Evolutionary conservation across 2,113 vertebrate species (phyloP).

Genomic region (Semicossyphus pulcher): DNA sequence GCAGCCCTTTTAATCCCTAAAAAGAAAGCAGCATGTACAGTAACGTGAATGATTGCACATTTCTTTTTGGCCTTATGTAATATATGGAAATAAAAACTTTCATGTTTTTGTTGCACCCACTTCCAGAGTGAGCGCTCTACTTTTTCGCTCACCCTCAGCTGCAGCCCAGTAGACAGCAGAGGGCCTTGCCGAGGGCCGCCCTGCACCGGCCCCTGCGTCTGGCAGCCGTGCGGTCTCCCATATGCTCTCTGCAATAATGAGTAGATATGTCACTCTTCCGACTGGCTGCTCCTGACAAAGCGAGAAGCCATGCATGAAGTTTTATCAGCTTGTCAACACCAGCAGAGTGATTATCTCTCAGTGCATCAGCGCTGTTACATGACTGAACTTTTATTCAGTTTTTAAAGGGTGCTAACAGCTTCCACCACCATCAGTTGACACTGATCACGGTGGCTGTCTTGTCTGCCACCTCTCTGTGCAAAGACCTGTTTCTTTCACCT

Average conservation of each 20-base stretch:
- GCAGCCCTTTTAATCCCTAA: background rate
- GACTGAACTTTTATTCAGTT: constrained; percentile 45
- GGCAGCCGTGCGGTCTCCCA: constrained; percentile 69
- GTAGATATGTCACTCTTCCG: constrained; percentile 59
- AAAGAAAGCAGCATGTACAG: background rate
- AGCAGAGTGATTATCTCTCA: constrained; percentile 63
- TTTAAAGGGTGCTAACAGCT: constrained; percentile 11
- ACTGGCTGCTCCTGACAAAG: constrained; percentile 66
- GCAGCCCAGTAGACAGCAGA: constrained; percentile 21
- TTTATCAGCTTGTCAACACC: constrained; percentile 72
- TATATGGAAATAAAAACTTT: constrained; percentile 9
- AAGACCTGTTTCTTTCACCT: background rate
- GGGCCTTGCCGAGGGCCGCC: constrained; percentile 32
- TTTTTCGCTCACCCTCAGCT: constrained; percentile 8
- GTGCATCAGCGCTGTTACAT: constrained; percentile 19
- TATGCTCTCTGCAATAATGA: constrained; percentile 76
- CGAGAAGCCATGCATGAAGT: constrained; percentile 68
- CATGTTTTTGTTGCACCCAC: background rate
- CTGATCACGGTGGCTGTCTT: background rate
- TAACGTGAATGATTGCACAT: background rate
- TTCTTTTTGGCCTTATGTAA: constrained; percentile 14
- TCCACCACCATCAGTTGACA: background rate
- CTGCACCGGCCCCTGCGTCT: constrained; percentile 33
- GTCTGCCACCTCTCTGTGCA: background rate
- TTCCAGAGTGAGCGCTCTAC: background rate